These are phyloP conservation scores for Smithornis capensis DNA, from an alignment of 2,113 vertebrate genomes.

Conservation along the genomic window DNA sequence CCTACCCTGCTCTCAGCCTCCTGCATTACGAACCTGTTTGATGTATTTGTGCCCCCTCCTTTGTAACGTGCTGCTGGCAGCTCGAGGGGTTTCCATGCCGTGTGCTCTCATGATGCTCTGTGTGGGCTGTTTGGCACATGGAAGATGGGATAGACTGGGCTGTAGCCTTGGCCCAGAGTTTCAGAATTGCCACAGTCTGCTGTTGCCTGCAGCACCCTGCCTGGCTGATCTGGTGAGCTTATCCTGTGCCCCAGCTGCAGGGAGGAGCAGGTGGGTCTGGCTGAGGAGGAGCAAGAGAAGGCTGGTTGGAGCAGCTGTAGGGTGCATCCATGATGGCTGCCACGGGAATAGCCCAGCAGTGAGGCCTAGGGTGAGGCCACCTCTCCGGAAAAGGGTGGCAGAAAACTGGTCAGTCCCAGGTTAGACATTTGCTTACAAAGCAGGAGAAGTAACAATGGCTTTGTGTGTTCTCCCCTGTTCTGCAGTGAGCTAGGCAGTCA, in stretches of 20 bases:
- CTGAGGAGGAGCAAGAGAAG: background rate
- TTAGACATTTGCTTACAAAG: background rate
- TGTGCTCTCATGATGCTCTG: background rate
- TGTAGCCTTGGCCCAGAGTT: background rate
- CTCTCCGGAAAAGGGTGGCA: background rate
- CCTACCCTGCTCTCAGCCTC: conserved; percentile 32
- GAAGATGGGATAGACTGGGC: background rate
- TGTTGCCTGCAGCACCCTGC: background rate
- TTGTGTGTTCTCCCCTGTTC: background rate
- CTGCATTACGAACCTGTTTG: conserved; percentile 14
- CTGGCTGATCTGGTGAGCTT: background rate
- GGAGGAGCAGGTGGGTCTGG: background rate
- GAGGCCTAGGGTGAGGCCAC: background rate
- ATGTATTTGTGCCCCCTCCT: conserved; percentile 25
- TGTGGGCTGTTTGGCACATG: background rate
- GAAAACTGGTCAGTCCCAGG: background rate
- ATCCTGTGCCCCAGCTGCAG: background rate
- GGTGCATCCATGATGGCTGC: background rate
- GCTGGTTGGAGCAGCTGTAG: background rate
- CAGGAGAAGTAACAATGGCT: background rate
- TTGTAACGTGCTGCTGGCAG: conserved; percentile 56
- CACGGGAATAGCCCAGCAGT: background rate
- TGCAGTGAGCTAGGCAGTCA: background rate
- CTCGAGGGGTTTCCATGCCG: background rate
- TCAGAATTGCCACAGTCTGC: background rate